These are phyloP conservation scores for Pseudolaguvia tuberculata DNA, from an alignment of 2,113 vertebrate species.

Conservation along the genomic window DNA sequence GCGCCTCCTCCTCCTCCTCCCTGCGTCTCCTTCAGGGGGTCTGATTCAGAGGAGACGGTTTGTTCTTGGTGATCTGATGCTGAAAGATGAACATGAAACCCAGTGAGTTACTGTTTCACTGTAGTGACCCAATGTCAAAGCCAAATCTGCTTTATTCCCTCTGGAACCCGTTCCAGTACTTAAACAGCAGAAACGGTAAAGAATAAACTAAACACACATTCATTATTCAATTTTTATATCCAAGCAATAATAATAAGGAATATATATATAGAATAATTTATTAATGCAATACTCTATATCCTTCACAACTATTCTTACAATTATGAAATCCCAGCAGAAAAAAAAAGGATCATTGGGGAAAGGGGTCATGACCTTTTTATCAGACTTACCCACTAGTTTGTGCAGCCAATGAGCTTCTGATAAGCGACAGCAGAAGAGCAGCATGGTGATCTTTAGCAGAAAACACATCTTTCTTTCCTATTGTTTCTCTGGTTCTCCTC, in stretches of 20 bases:
- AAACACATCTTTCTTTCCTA: constrained; percentile 54
- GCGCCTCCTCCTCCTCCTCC: constrained; percentile 3
- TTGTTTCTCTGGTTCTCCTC: background rate
- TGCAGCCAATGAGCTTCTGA: constrained; percentile 57
- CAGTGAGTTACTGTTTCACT: background rate
- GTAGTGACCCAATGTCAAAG: too few species aligned
- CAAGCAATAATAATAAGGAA: too few species aligned
- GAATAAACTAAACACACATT: too few species aligned
- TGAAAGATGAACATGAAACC: background rate
- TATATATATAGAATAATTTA: too few species aligned
- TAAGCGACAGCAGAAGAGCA: constrained; percentile 60
- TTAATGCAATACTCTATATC: too few species aligned
- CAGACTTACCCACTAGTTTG: constrained; percentile 59
- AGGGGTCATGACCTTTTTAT: constrained; percentile 14
- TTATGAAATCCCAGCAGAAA: background rate
- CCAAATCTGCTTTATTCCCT: too few species aligned
- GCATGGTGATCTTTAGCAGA: constrained; percentile 57
- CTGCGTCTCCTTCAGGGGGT: constrained; percentile 26
- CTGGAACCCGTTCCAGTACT: too few species aligned
- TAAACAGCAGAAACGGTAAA: background rate
- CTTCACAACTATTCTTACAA: background rate
- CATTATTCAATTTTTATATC: too few species aligned
- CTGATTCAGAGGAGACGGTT: constrained; percentile 9
- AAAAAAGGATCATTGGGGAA: background rate
- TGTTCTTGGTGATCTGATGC: constrained; percentile 49